phyloP scores from a whole-genome alignment of 1,140 invertebrate genomes.

The Rhagoletis pomonella region DNA sequence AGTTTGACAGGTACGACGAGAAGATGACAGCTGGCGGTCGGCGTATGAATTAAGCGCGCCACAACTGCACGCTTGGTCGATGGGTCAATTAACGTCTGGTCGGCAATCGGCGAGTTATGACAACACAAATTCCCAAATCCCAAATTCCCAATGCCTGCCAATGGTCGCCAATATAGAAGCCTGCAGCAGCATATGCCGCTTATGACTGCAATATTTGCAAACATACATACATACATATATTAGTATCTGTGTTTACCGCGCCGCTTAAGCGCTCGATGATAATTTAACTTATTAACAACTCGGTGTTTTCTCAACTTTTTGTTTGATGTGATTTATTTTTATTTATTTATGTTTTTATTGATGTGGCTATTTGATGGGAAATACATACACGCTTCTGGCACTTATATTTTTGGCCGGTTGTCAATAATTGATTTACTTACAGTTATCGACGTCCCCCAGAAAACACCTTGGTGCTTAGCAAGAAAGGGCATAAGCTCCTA shows the following conservation, averaged over 20 bases:
- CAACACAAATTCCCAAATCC: slow-evolving; percentile 34
- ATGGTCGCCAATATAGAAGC: not conserved
- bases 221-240: not conserved
- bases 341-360: slow-evolving; percentile 19
- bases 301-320: not conserved
- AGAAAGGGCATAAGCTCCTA: too few relatives aligned
- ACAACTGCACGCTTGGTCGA: slow-evolving; percentile 25
- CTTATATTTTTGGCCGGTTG: not conserved
- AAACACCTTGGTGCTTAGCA: too few relatives aligned
- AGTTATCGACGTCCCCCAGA: too few relatives aligned
- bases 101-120: slow-evolving; percentile 14
- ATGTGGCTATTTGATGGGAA: not conserved
- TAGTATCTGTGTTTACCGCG: slow-evolving; percentile 8
- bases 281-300: slow-evolving; percentile 23
- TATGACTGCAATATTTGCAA: not conserved
- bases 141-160: not conserved
- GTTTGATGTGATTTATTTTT: not conserved
- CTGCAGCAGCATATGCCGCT: too few relatives aligned
- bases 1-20: slow-evolving; percentile 2
- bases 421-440: not conserved
- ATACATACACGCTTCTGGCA: not conserved
- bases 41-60: slow-evolving; percentile 6
- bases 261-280: not conserved
- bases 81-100: slow-evolving; percentile 39
- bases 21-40: not conserved